Conservation (phyloP, 92 coral and sea anemone species). For the Epizoanthus stellaris region DNA sequence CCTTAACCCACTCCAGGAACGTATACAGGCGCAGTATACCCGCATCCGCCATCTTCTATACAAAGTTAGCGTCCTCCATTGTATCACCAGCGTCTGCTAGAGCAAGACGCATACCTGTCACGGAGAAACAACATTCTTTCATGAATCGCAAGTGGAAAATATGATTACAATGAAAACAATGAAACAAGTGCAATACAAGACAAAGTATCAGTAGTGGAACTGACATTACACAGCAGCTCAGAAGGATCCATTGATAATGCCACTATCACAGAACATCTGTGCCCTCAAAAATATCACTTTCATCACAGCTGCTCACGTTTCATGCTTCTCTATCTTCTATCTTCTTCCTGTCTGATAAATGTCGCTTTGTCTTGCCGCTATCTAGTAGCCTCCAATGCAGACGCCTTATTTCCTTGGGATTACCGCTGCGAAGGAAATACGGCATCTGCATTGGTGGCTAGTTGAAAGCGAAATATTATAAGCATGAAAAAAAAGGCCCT, state of each 20-base stretch:
- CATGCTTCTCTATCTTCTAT: not conserved
- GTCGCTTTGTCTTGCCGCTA: not conserved
- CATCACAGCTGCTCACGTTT: slow-evolving; percentile 19
- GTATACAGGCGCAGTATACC: slow-evolving; percentile 93
- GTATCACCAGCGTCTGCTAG: slow-evolving; percentile 99
- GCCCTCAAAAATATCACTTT: slow-evolving; percentile 8
- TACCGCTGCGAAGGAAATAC: too few relatives aligned
- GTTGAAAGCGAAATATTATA: too few relatives aligned
- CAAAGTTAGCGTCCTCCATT: slow-evolving; percentile 97
- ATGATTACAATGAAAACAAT: not conserved
- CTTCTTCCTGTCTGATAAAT: not conserved
- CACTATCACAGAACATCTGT: not conserved
- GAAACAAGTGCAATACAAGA: not conserved
- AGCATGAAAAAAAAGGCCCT: too few relatives aligned
- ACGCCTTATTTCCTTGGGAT: too few relatives aligned
- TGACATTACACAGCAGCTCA: not conserved
- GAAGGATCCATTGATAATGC: slow-evolving; percentile 24
- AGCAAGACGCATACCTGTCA: slow-evolving; percentile 90
- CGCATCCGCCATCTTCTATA: slow-evolving; percentile 98
- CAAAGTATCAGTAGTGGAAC: not conserved
- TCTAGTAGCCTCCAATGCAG: not conserved
- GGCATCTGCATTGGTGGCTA: too few relatives aligned
- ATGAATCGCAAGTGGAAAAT: not conserved
- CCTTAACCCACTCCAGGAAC: slow-evolving; percentile 96
- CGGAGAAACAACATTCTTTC: not conserved